Evolutionary conservation across 1,140 invertebrate genomes (phyloP).

Genomic region (Danaus plexippus): DNA sequence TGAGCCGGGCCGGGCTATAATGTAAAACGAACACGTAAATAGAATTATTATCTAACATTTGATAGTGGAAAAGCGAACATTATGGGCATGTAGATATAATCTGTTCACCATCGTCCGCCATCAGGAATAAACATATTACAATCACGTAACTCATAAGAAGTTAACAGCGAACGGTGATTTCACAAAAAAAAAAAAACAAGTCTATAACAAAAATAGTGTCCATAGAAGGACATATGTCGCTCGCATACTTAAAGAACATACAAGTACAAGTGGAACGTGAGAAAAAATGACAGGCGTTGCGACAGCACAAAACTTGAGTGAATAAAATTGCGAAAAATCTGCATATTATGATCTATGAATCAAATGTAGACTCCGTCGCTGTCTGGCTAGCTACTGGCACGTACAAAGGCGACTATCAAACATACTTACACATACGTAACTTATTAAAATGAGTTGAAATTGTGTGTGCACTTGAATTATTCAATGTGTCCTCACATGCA

Average conservation of each 20-base stretch:
- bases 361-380: constrained; percentile 7
- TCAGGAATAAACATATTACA: constrained; percentile 52
- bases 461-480: too few species aligned
- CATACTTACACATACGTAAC: too few species aligned
- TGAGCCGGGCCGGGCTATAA: constrained; percentile 41
- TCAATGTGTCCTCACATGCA: too few species aligned
- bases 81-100: constrained; percentile 61
- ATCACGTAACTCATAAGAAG: constrained; percentile 65
- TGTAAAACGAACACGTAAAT: constrained; percentile 58
- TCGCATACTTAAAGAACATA: constrained; percentile 37
- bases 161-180: constrained; percentile 52
- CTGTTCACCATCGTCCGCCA: constrained; percentile 33
- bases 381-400: neutral
- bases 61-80: constrained; percentile 46
- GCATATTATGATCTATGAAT: constrained; percentile 10
- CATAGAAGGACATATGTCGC: constrained; percentile 51
- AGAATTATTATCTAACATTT: constrained; percentile 60
- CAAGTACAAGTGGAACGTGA: constrained; percentile 49
- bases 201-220: constrained; percentile 40
- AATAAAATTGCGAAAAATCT: constrained; percentile 11
- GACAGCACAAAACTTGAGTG: constrained; percentile 23
- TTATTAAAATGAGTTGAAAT: too few species aligned
- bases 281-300: constrained; percentile 34
- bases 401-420: neutral
- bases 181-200: constrained; percentile 41